Evolutionary conservation across 1,140 invertebrate genomes (phyloP), one percentile per base, ranked within the genome.

Genomic region (Kradibia gibbosae): DNA sequence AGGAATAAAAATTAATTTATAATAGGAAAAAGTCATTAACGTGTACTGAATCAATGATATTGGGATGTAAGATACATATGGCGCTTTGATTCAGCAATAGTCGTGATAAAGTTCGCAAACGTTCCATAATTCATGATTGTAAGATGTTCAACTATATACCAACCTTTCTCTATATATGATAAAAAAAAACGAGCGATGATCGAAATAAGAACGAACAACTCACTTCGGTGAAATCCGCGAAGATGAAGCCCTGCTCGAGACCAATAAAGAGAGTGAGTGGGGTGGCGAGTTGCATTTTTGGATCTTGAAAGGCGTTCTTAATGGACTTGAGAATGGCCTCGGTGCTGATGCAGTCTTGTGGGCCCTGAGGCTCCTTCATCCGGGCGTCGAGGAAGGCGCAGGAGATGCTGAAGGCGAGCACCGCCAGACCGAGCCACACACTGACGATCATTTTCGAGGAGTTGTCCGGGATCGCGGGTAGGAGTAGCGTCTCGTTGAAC

Each of bases 211-310:
- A 62, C 0, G n/a, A 28, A 5, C 7, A 28, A 15, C 83, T 87
- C 85, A 94, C 94, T 91, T 94, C 94, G 81, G 93, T 93, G 87
- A 95, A 95, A 84, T 94, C 94, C 8, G 94, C 93, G 85, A 93
- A 94, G 86, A 95, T 94, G 86, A 95, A 95, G 82, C 94, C 94
- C 87, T 95, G 94, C 87, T 95, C 94, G 55, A 95, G 88, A 39
- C 95, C 95, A 78, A 95, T 95, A 84, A 95, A 95, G 17, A 95
- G 88, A 0, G 94, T 93, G 82, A 95, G 91, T 0, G 94, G 94
- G 0, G 93, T 93, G 3, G 93, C 93, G 28, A 95, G 89, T 82
- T 93, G 91, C 20, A 95, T 87, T 60, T 93, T 91, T 0, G 91
- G 90, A 83, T 93, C 92, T 60, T 91, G 90, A 83, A 93, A 92